Base-by-base conservation (phyloP, 2,113 vertebrate species). In the Tretioscincus oriximinensis region DNA sequence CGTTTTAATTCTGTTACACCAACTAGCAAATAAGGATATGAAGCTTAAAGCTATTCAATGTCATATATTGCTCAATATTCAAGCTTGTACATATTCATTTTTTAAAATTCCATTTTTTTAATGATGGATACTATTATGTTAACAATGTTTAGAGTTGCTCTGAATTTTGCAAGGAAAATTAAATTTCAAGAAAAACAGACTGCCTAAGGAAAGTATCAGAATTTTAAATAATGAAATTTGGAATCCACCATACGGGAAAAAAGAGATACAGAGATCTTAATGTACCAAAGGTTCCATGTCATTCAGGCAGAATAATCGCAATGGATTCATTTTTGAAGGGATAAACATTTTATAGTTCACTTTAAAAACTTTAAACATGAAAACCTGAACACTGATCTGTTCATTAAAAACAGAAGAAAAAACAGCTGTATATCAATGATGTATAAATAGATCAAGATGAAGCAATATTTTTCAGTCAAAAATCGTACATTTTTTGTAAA, bases 401-500 rank as follows among this genome's bases (percentile, higher is more conserved):
- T 21, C 26, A 65, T 22, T 35, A 14, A 66, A 69, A 82, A 60
- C 65, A 76, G 29, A 47, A 49, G 4, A 77, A 70, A 31, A 66
- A 73, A 76, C 10, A 16, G 12, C 24, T 26, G 29, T 29, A 41
- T 45, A 41, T 10, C 28, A 60, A 70, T 16, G 10, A 9, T 8
- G 35, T 54, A 35, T 10, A 14, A 41, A 54, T 21, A 73, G 65
- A 18, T 58, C 88, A 63, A 70, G 16, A 74, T 9, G 63, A 68
- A 14, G 29, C 65, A 47, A 68, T 67, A 64, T 88, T 89, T 87
- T 85, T 76, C 77, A 90, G 78, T 86, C 24, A 87, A 83, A 47
- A 90, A 73, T 85, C 73, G 77, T 29, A 87, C 87, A 1, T 12
- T 66, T 85, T 71, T 87, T 82, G 28, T 64, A 45, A 67, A 22